Evolutionary conservation across 2,797 vertebrate genomes (phyloP), one percentile per base, ranked within the genome.

Genomic region (Sphenopsis melanotis): DNA sequence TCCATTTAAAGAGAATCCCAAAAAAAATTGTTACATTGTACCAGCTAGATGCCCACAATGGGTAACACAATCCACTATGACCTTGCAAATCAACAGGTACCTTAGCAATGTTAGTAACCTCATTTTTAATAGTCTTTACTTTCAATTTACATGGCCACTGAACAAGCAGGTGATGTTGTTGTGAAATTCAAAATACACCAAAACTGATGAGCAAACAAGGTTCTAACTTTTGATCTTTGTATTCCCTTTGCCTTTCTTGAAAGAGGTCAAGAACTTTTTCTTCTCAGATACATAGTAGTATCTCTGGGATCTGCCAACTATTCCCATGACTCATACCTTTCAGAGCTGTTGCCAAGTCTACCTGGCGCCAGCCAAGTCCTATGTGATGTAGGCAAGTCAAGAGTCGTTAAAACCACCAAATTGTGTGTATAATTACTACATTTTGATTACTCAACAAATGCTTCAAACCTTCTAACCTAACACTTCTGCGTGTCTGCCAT

Each of bases 381-480:
- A 15, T 53, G 72, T 65, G 94, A 93, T 89, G 71, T 8, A 95
- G 77, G 72, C 86, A 96, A 95, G 87, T 87, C 89, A 96, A 92
- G 89, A 94, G 78, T 77, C 41, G 90, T 91, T 94, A 94, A 92
- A 95, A 96, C 81, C 89, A 95, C 83, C 80, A 90, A 96, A 93
- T 4, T 96, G 63, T 92, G 89, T 50, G n/a, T 80, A 53, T 87
- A 96, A 97, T 97, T 96, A 91, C 79, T 68, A 82, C 18, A 75
- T 82, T 91, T 81, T 96, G 65, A 95, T 94, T 97, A 94, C 82
- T 90, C 96, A 96, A 93, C 92, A 95, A 91, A 94, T 29, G n/a
- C 84, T 90, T 86, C 76, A 94, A 87, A 87, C 46, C 59, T 86
- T 83, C 84, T 78, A 64, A 86, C 46, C 41, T 72, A 88, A 90